These are phyloP conservation scores for Chaenocephalus aceratus DNA, from an alignment of 2,113 vertebrate genomes.

Conservation along the genomic window DNA sequence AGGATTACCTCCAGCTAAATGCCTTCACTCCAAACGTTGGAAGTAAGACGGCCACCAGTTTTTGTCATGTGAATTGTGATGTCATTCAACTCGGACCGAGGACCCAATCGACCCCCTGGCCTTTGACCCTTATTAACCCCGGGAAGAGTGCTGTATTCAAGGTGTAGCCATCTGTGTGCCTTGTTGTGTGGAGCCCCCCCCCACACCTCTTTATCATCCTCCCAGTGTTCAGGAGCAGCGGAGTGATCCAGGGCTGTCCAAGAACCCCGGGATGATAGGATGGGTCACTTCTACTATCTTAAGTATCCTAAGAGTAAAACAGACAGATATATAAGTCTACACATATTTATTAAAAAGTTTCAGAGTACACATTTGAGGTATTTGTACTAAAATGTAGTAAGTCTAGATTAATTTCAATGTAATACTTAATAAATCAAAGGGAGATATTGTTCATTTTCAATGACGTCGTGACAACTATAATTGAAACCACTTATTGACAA, in stretches of 20 bases:
- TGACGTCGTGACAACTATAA: not conserved
- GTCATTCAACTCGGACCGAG: constrained; percentile 68
- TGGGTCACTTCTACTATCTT: not conserved
- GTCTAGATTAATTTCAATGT: not conserved
- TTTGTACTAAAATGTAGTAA: not conserved
- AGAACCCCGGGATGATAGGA: constrained; percentile 12
- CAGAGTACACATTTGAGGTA: not conserved
- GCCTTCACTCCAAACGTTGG: constrained; percentile 49
- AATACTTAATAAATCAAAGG: not conserved
- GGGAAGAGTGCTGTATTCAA: constrained; percentile 72
- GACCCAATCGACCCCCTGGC: constrained; percentile 72
- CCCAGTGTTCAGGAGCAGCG: constrained; percentile 55
- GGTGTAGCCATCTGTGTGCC: constrained; percentile 82
- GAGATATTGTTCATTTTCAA: not conserved
- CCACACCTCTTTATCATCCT: constrained; percentile 52
- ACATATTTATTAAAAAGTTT: not conserved
- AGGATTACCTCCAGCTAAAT: constrained; percentile 59
- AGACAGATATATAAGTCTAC: not conserved
- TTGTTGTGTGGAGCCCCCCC: constrained; percentile 61
- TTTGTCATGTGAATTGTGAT: constrained; percentile 72
- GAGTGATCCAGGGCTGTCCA: constrained; percentile 41
- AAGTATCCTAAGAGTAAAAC: not conserved
- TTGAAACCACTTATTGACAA: too few relatives aligned
- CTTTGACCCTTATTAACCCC: constrained; percentile 76
- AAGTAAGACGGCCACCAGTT: constrained; percentile 49